Percentiles rank a stretch among this genome's conserved stretches.
phyloP scores from a whole-genome alignment of 2,113 vertebrate species.

The Deroptyus accipitrinus region DNA sequence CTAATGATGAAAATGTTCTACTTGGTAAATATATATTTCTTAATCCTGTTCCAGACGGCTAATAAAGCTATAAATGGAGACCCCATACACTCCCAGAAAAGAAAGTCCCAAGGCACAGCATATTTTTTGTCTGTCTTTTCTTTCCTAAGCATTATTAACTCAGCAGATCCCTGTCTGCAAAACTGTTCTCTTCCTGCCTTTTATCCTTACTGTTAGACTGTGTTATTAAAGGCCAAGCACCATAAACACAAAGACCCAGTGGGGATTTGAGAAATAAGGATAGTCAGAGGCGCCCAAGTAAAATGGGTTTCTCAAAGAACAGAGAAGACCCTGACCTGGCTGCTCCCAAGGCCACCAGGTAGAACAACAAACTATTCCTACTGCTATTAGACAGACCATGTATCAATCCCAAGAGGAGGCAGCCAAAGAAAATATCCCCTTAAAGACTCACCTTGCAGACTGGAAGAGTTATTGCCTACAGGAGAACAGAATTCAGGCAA shows the following conservation, averaged over 20 bases:
- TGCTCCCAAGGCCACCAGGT: not conserved
- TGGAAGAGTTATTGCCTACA: not conserved
- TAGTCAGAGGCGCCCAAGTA: not conserved
- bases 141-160: not conserved
- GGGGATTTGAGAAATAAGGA: not conserved
- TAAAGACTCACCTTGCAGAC: not conserved
- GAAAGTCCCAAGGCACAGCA: not conserved
- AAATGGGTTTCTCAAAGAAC: not conserved
- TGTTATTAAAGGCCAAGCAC: not conserved
- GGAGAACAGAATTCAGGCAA: not conserved
- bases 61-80: slow-evolving; percentile 9
- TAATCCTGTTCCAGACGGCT: not conserved
- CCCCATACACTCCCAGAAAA: not conserved
- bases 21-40: not conserved
- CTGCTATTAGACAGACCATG: not conserved
- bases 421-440: not conserved
- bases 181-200: not conserved
- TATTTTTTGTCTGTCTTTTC: not conserved
- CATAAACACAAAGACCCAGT: not conserved
- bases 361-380: not conserved
- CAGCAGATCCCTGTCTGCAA: not conserved
- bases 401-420: not conserved
- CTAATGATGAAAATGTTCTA: not conserved
- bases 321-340: not conserved
- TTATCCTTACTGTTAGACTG: not conserved